Percentiles rank a stretch among this genome's conserved stretches.
phyloP scores from a whole-genome alignment of 1,140 invertebrate species.

The Zaprionus ghesquierei region DNA sequence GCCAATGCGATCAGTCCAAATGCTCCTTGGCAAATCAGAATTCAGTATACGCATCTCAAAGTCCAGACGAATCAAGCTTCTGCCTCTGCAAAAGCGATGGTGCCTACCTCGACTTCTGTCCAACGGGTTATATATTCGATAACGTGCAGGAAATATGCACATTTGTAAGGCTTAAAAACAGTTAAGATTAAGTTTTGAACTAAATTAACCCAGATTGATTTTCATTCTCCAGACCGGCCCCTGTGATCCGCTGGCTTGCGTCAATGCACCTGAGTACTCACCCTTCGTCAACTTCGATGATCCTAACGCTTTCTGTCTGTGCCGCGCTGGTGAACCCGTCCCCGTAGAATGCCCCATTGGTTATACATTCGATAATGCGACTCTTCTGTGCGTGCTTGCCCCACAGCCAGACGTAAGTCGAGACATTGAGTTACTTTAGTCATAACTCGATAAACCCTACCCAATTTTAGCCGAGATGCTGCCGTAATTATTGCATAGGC shows the following conservation, averaged over 20 bases:
- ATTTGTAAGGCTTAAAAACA: slow-evolving; percentile 55
- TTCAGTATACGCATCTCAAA: slow-evolving; percentile 30
- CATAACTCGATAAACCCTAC: not conserved
- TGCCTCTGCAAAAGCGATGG: slow-evolving; percentile 42
- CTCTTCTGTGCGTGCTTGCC: slow-evolving; percentile 5
- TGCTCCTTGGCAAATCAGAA: slow-evolving; percentile 27
- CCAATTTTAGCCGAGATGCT: slow-evolving; percentile 49
- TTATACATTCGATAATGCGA: slow-evolving; percentile 39
- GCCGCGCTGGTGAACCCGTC: slow-evolving; percentile 39
- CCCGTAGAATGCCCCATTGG: slow-evolving; percentile 57
- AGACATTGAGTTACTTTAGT: not conserved
- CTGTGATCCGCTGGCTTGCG: slow-evolving; percentile 51
- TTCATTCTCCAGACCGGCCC: slow-evolving; percentile 38
- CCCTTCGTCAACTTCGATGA: slow-evolving; percentile 36
- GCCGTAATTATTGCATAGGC: slow-evolving; percentile 29
- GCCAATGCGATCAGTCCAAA: slow-evolving; percentile 50
- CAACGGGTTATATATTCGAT: slow-evolving; percentile 33
- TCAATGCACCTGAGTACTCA: slow-evolving; percentile 16
- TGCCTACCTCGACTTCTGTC: slow-evolving; percentile 38
- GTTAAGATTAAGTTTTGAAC: not conserved
- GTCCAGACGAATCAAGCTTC: slow-evolving; percentile 42
- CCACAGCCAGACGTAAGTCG: slow-evolving; percentile 45
- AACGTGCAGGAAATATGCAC: not conserved
- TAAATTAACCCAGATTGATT: not conserved
- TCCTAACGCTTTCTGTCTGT: slow-evolving; percentile 56